These are phyloP conservation scores for Anneissia japonica DNA, from an alignment of 35 echinoderm and acorn worm genomes.

Conservation along the genomic window DNA sequence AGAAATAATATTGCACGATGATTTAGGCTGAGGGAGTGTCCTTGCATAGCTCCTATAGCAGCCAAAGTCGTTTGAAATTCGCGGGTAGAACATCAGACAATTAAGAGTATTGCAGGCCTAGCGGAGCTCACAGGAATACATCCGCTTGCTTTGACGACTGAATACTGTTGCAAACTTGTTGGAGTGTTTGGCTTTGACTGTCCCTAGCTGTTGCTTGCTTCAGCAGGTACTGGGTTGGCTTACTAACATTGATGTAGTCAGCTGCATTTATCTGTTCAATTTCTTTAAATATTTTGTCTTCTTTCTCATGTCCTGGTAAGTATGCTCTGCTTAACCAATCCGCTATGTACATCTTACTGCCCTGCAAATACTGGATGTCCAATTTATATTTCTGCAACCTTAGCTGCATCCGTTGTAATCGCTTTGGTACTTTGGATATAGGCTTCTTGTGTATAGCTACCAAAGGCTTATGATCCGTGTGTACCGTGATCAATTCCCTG, in stretches of 20 bases:
- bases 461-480: conserved; percentile 27
- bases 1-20: too few relatives aligned
- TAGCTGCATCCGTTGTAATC: conserved; percentile 16
- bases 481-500: conserved; percentile 3
- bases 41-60: too few relatives aligned
- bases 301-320: neutral
- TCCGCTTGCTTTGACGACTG: too few relatives aligned
- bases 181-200: conserved; percentile 6
- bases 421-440: conserved; percentile 6
- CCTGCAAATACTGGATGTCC: conserved; percentile 34
- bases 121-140: too few relatives aligned
- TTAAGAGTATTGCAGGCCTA: too few relatives aligned
- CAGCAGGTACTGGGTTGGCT: conserved; percentile 10
- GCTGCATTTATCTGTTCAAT: conserved; percentile 19
- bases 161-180: too few relatives aligned
- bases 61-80: too few relatives aligned
- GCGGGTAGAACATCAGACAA: too few relatives aligned
- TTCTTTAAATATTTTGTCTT: neutral
- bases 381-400: conserved; percentile 43
- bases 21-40: too few relatives aligned
- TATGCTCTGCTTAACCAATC: conserved; percentile 59
- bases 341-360: conserved; percentile 47
- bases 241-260: conserved; percentile 30
- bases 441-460: conserved; percentile 23
- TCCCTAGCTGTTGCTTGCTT: conserved; percentile 20